phyloP scores from a whole-genome alignment of 2,113 vertebrate genomes.

The Pollachius pollachius region DNA sequence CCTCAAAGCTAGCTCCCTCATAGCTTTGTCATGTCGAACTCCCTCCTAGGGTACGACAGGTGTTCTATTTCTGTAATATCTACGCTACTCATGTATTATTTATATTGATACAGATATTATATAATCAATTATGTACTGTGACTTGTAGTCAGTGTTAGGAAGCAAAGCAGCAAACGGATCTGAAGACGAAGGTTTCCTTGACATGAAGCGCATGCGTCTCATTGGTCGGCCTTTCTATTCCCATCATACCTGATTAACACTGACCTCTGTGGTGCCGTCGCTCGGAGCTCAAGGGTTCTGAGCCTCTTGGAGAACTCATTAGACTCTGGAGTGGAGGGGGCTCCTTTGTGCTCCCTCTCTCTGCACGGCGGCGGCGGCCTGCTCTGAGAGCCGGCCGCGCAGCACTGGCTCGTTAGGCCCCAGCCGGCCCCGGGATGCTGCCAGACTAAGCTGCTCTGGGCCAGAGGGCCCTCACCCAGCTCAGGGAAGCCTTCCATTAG shows the following conservation, averaged over 20 bases:
- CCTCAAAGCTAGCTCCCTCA: no score
- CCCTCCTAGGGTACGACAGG: no score
- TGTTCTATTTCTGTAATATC: no score
- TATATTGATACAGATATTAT: no score
- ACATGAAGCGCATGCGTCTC: no score
- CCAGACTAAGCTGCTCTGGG: slow-evolving; percentile 30
- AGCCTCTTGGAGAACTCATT: background rate
- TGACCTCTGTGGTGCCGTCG: background rate
- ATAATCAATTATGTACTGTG: no score
- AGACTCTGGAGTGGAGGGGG: background rate
- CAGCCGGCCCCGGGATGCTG: slow-evolving; percentile 35
- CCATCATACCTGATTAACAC: background rate
- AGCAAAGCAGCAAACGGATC: no score
- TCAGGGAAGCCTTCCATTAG: background rate
- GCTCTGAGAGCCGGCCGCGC: slow-evolving; percentile 15
- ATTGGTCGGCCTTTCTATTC: background rate
- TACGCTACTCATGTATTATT: no score
- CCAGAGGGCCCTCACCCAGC: slow-evolving; percentile 24
- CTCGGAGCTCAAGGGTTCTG: background rate
- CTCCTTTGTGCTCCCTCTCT: slow-evolving; percentile 2
- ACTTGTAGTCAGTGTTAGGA: no score
- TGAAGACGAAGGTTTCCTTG: no score
- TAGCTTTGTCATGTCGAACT: no score
- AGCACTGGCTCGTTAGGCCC: slow-evolving; percentile 47
- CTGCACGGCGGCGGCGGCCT: slow-evolving; percentile 37